Conservation (phyloP, 2,113 vertebrate genomes). For the Varanus salvator region DNA sequence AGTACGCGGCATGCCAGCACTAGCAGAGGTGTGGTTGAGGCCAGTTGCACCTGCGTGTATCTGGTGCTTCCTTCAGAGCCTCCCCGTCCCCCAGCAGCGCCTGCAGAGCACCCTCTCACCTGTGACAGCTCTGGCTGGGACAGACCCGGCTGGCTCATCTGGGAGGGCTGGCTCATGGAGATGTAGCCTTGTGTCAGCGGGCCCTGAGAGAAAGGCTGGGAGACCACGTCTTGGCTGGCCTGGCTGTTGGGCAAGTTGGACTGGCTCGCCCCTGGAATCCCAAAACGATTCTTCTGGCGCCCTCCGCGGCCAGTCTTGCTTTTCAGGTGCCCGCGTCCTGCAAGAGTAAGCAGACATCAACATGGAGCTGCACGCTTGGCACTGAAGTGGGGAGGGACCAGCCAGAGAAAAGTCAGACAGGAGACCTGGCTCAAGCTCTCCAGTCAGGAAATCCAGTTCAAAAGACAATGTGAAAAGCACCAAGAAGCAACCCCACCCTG, state of each 20-base stretch:
- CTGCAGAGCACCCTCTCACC: slow-evolving; percentile 70
- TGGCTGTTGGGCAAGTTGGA: slow-evolving; percentile 90
- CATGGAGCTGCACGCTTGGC: too few species aligned
- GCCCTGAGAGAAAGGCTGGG: slow-evolving; percentile 97
- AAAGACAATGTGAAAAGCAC: neutral
- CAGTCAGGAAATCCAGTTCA: neutral
- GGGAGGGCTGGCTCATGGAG: slow-evolving; percentile 98
- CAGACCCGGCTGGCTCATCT: slow-evolving; percentile 99
- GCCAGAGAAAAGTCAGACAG: too few species aligned
- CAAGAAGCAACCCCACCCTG: too few species aligned
- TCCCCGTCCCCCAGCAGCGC: neutral
- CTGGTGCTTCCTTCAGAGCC: too few species aligned
- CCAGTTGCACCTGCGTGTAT: too few species aligned
- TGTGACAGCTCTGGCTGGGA: slow-evolving; percentile 97
- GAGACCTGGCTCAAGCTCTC: neutral
- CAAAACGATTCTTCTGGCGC: slow-evolving; percentile 90
- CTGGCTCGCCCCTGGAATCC: slow-evolving; percentile 85
- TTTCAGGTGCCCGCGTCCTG: slow-evolving; percentile 92
- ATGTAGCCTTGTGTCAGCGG: slow-evolving; percentile 98
- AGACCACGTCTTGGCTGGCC: slow-evolving; percentile 93
- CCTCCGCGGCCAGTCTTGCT: slow-evolving; percentile 89
- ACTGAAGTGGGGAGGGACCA: too few species aligned
- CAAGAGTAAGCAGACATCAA: slow-evolving; percentile 2
- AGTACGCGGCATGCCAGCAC: too few species aligned
- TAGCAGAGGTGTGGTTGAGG: too few species aligned